A percentile compares a stretch with the other conserved stretches of the same genome.
Evolutionary conservation across 2,888 invertebrate species (phyloP).

Genomic region (Celastrina argiolus): DNA sequence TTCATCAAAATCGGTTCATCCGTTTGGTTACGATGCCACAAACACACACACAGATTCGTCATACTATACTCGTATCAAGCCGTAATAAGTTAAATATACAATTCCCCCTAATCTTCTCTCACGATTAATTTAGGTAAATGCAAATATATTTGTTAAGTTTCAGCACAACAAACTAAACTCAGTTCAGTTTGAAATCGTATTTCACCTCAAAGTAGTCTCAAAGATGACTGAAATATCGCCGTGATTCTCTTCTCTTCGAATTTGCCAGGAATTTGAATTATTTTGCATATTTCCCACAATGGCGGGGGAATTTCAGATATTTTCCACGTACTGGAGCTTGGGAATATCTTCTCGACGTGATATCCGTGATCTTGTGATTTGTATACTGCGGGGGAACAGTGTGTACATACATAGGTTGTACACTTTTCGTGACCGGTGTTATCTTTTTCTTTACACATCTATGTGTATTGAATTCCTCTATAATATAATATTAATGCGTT

Average conservation of each 20-base stretch:
- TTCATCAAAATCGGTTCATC: no score
- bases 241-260: conserved; percentile 22
- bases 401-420: no score
- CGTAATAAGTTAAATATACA: no score
- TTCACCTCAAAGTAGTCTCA: conserved; percentile 16
- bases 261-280: conserved; percentile 33
- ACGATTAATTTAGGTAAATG: background rate
- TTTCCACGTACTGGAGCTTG: background rate
- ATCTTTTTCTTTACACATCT: no score
- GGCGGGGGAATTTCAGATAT: conserved; percentile 19
- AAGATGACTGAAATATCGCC: conserved; percentile 21
- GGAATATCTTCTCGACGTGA: background rate
- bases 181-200: conserved; percentile 11
- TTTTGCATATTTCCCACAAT: conserved; percentile 33
- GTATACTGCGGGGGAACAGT: background rate
- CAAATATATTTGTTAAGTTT: background rate
- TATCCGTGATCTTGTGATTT: background rate
- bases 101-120: no score
- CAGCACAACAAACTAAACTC: background rate
- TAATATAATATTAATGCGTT: no score
- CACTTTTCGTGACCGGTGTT: no score
- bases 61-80: no score
- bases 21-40: no score
- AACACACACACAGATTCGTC: no score
- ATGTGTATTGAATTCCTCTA: no score